phyloP scores from a whole-genome alignment of 2,888 invertebrate genomes.

The Standfussiana lucernea region DNA sequence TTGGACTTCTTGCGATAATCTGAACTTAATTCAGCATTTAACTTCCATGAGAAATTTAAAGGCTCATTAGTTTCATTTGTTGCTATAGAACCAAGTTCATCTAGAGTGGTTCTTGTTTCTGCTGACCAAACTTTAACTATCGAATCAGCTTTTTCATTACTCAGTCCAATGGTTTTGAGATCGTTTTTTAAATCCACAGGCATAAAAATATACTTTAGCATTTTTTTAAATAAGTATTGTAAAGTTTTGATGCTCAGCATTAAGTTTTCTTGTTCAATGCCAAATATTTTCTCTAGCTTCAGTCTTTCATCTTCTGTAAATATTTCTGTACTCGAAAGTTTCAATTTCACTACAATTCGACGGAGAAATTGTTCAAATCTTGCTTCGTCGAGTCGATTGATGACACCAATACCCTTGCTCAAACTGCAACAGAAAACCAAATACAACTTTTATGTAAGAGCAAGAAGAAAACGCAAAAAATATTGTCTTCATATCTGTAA shows the following conservation, averaged over 20 bases:
- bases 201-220: constrained; percentile 86
- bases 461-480: constrained; percentile 2
- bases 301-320: constrained; percentile 83
- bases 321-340: constrained; percentile 80
- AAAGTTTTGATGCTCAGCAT: constrained; percentile 82
- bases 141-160: constrained; percentile 80
- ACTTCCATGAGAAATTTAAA: constrained; percentile 81
- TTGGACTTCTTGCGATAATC: constrained; percentile 84
- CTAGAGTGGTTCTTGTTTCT: constrained; percentile 81
- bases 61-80: constrained; percentile 71
- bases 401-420: constrained; percentile 78
- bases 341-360: constrained; percentile 82
- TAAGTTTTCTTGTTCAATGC: constrained; percentile 78
- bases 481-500: background rate
- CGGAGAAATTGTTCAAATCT: constrained; percentile 86
- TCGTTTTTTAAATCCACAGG: constrained; percentile 83
- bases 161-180: constrained; percentile 79
- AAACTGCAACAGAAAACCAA: constrained; percentile 76
- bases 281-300: constrained; percentile 84
- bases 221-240: constrained; percentile 82
- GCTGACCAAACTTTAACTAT: constrained; percentile 85
- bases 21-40: constrained; percentile 87
- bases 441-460: background rate
- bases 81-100: constrained; percentile 76
- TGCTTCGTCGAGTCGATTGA: constrained; percentile 81